Evolutionary conservation across 30 jellyfish, hydroid and myxozoan species (phyloP).

Genomic region (Sanderia malayensis): DNA sequence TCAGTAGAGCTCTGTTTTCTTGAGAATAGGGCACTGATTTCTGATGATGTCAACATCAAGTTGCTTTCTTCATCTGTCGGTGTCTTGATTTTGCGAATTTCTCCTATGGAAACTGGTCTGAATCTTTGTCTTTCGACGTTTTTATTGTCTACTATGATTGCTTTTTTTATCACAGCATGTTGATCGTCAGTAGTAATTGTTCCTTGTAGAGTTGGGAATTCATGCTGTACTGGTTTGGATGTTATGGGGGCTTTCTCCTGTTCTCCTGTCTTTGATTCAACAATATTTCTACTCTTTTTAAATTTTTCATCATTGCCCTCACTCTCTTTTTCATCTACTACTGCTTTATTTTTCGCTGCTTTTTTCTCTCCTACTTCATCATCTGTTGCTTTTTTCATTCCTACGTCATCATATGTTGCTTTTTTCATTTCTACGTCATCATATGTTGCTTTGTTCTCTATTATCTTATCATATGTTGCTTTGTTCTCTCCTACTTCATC

Average conservation of each 20-base stretch:
- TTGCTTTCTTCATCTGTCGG: not conserved
- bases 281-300: too few relatives aligned
- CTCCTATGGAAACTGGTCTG: constrained; percentile 9
- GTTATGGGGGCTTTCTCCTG: not conserved
- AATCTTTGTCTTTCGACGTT: not conserved
- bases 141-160: not conserved
- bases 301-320: not conserved
- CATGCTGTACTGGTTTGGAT: not conserved
- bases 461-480: too few relatives aligned
- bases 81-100: not conserved
- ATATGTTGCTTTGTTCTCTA: too few relatives aligned
- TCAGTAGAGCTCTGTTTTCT: not conserved
- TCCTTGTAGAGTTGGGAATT: constrained; percentile 1
- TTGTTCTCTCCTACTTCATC: too few relatives aligned
- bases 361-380: too few relatives aligned
- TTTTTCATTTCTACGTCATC: too few relatives aligned
- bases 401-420: too few relatives aligned
- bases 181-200: not conserved
- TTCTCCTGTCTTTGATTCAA: not conserved
- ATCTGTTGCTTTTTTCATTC: too few relatives aligned
- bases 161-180: not conserved
- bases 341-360: not conserved
- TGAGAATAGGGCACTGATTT: not conserved
- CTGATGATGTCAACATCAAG: not conserved
- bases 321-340: not conserved